These are phyloP conservation scores for Priocnemis perturbator DNA, from an alignment of 2,888 invertebrate genomes.

Conservation along the genomic window DNA sequence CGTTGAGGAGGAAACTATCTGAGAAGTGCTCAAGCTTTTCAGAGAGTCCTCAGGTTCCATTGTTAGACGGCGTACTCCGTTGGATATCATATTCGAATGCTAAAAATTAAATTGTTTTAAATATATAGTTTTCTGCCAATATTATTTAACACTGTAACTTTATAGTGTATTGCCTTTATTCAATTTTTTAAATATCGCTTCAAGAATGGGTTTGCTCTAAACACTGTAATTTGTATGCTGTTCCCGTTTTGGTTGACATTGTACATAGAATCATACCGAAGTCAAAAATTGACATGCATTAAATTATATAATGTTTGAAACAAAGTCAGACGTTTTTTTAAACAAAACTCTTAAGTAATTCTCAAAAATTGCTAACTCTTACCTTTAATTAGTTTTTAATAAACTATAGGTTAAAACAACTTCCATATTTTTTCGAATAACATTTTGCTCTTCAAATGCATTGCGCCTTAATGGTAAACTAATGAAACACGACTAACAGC, in stretches of 20 bases:
- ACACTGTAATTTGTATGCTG: background rate
- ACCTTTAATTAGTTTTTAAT: constrained; percentile 38
- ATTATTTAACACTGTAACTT: too few species aligned
- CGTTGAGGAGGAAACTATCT: constrained; percentile 50
- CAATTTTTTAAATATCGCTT: too few species aligned
- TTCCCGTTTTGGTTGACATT: background rate
- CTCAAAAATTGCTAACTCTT: background rate
- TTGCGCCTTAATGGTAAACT: constrained; percentile 24
- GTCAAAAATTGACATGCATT: too few species aligned
- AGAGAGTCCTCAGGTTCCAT: constrained; percentile 38
- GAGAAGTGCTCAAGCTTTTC: constrained; percentile 38
- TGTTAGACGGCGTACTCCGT: constrained; percentile 48
- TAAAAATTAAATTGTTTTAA: constrained; percentile 27
- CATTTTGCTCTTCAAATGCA: constrained; percentile 34
- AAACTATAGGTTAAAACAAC: constrained; percentile 55
- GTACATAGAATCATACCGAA: too few species aligned
- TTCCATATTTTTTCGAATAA: constrained; percentile 44
- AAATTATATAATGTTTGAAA: background rate
- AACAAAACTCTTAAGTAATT: background rate
- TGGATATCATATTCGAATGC: constrained; percentile 59
- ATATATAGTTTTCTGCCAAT: too few species aligned
- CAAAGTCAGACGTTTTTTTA: background rate
- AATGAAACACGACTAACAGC: constrained; percentile 10
- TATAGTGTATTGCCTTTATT: too few species aligned
- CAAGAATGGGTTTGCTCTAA: too few species aligned